Base-by-base conservation (phyloP, 2,888 invertebrate species). In the Nudaria mundana region DNA sequence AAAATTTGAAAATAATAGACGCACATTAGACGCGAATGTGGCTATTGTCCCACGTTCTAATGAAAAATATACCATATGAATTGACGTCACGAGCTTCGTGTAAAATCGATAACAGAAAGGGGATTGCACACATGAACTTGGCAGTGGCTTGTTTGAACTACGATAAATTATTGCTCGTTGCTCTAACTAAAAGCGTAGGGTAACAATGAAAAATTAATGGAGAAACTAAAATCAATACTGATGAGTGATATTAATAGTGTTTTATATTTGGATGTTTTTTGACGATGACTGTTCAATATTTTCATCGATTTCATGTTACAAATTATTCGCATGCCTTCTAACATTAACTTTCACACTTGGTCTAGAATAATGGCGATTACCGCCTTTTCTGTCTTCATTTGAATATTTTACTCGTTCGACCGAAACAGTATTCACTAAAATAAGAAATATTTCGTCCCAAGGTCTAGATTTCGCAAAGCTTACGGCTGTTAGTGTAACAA, bases 1-100 rank as follows among this genome's bases (percentile, higher is more conserved):
- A 53, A 69, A 80, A 81, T 78, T 76, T 71, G 74, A 74, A 74
- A 76, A 76, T 79, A 81, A 81, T 79, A 49, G 74, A 35, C 47
- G 55, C 37, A 56, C 64, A 69, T 71, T 67, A 66, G 61, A 59
- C 69, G 65, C 53, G 49, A 52, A 44, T 40, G 43, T 47, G 66
- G 54, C 66, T 66, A 71, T 71, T 73, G 74, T 71, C 55, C 63
- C 53, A 47, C 40, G 52, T 45, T 41, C 52, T 65, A 56, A 76
- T 82, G 71, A 78, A 81, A 80, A 68, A 76, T 82, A 67, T 68
- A 79, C 46, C 66, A 44, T 36, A 24, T 15, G 36, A n/a, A n/a
- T n/a, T 76, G 80, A 83, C 81, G 82, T 78, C 80, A 75, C 42
- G 37, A 48, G 45, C 50, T 53, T 51, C 56, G 52, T 40, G 51